phyloP scores from a whole-genome alignment of 2,888 invertebrate species.

The Creontiades dilutus region DNA sequence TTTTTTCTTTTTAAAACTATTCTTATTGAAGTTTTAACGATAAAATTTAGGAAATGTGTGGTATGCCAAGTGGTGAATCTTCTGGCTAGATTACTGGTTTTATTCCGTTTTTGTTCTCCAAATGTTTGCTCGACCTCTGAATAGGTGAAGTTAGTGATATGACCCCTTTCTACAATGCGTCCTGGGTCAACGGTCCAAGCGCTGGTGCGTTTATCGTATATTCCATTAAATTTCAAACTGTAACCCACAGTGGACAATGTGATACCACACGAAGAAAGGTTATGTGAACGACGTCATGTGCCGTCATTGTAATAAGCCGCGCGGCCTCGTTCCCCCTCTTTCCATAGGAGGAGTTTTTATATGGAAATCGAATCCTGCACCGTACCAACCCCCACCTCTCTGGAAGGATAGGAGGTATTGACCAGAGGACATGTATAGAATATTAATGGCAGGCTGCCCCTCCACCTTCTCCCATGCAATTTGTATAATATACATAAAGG shows the following conservation, averaged over 20 bases:
- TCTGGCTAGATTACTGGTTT: too few species aligned
- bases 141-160: too few species aligned
- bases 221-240: too few species aligned
- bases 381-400: neutral
- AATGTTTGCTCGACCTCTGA: too few species aligned
- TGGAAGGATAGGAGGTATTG: neutral
- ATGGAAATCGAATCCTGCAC: slow-evolving; percentile 58
- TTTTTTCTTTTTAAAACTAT: too few species aligned
- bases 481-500: slow-evolving; percentile 61
- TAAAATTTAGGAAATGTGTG: too few species aligned
- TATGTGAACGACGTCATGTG: neutral
- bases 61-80: too few species aligned
- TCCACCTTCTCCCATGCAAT: slow-evolving; percentile 34
- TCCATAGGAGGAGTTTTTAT: neutral
- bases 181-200: too few species aligned
- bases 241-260: neutral
- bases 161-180: too few species aligned
- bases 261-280: neutral
- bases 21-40: too few species aligned
- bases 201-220: too few species aligned
- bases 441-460: slow-evolving; percentile 39
- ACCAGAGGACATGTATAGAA: slow-evolving; percentile 58
- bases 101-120: too few species aligned
- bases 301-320: neutral
- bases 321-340: neutral